phyloP scores from a whole-genome alignment of 2,888 invertebrate genomes.

The Leptopterna dolabrata region DNA sequence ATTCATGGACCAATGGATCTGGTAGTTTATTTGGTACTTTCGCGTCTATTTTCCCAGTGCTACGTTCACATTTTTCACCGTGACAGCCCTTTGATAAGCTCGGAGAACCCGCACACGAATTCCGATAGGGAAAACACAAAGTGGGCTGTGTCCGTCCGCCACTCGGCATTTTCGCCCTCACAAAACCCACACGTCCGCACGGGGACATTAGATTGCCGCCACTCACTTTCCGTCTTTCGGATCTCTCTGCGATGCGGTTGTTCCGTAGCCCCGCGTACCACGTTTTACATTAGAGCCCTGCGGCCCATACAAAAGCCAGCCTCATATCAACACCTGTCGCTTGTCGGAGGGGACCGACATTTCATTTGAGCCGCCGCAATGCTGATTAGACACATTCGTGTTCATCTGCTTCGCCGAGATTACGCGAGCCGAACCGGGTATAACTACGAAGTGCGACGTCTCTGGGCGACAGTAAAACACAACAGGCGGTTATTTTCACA shows the following conservation, averaged over 20 bases:
- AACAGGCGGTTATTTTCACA: background rate
- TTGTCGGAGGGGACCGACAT: background rate
- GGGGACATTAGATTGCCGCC: background rate
- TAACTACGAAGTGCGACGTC: background rate
- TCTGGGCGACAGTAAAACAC: background rate
- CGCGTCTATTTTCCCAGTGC: background rate
- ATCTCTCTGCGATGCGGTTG: background rate
- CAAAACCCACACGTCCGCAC: background rate
- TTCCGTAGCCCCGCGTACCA: background rate
- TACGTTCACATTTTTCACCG: too few species aligned
- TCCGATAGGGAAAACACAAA: background rate
- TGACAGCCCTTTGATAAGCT: background rate
- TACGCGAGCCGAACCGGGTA: background rate
- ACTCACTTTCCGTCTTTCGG: background rate
- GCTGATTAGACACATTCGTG: constrained; percentile 7
- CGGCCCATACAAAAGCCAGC: background rate
- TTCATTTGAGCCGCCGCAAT: background rate
- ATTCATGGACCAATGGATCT: too few species aligned
- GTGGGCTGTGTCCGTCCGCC: background rate
- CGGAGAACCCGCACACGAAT: background rate
- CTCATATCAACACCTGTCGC: background rate
- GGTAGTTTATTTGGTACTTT: too few species aligned
- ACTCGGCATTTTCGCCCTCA: background rate
- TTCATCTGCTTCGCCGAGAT: background rate
- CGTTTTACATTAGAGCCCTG: constrained; percentile 11